Percentiles rank a stretch among this genome's conserved stretches.
Conservation (phyloP, 2,888 invertebrate species). For the Caenorhabditis sp. region DNA sequence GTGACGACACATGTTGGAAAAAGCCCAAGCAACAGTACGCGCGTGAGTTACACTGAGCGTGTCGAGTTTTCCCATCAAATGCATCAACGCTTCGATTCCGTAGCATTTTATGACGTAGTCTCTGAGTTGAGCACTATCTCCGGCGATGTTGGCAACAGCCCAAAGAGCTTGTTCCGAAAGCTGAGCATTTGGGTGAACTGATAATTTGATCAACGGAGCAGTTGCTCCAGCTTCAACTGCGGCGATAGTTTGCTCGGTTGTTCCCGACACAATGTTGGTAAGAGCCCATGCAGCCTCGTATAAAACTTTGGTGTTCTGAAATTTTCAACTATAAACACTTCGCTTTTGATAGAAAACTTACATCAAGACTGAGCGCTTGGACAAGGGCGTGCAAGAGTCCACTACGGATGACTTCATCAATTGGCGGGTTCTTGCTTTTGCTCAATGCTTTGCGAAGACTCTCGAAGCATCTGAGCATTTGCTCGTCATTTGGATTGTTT, state of each 20-base stretch:
- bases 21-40: conserved; percentile 79
- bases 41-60: conserved; percentile 47
- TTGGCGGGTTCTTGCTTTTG: conserved; percentile 88
- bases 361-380: conserved; percentile 76
- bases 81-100: conserved; percentile 84
- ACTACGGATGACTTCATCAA: conserved; percentile 83
- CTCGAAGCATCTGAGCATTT: conserved; percentile 61
- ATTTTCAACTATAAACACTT: background rate
- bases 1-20: conserved; percentile 95
- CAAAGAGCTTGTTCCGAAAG: conserved; percentile 82
- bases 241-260: conserved; percentile 85
- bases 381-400: conserved; percentile 86
- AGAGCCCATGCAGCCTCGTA: conserved; percentile 97
- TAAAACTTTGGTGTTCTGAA: conserved; percentile 74
- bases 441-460: conserved; percentile 82
- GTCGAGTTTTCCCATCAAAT: conserved; percentile 78
- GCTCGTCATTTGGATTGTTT: conserved; percentile 51
- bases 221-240: conserved; percentile 80
- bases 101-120: conserved; percentile 85
- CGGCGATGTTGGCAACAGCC: conserved; percentile 97
- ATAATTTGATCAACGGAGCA: conserved; percentile 81
- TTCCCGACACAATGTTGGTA: conserved; percentile 88
- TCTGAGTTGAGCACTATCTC: conserved; percentile 78
- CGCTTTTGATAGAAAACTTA: conserved; percentile 20
- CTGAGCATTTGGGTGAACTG: conserved; percentile 78